These are phyloP conservation scores for Anoplius nigerrimus DNA, from an alignment of 2,888 invertebrate genomes.

Conservation along the genomic window DNA sequence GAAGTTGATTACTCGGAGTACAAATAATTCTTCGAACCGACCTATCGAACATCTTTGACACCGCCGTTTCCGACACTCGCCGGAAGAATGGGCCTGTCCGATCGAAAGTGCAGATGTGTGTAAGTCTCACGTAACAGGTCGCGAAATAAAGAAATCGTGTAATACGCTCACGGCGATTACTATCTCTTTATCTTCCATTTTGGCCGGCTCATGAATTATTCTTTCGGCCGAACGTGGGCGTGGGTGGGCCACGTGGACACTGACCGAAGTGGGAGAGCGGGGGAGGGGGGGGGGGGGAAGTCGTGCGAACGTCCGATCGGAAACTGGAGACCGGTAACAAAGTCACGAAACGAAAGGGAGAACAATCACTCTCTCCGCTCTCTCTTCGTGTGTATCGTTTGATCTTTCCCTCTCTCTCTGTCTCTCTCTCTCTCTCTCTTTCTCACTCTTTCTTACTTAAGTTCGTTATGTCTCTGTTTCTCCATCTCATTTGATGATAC, in stretches of 20 bases:
- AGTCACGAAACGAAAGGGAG: constrained; percentile 36
- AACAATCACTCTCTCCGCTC: constrained; percentile 11
- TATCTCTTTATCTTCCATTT: not conserved
- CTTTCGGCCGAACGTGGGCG: not conserved
- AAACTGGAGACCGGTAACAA: constrained; percentile 1
- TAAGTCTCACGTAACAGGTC: constrained; percentile 21
- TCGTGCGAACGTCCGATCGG: not conserved
- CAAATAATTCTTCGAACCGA: no score
- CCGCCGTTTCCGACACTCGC: not conserved
- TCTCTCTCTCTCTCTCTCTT: constrained; percentile 45
- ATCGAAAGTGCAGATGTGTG: constrained; percentile 37
- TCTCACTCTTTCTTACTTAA: constrained; percentile 57
- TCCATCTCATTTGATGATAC: no score
- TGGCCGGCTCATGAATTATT: not conserved
- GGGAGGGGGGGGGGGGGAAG: not conserved
- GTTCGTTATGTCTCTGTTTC: no score
- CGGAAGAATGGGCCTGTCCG: constrained; percentile 13
- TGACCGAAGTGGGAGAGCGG: not conserved
- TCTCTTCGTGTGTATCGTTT: not conserved
- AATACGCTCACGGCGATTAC: constrained; percentile 22
- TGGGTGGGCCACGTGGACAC: constrained; percentile 6
- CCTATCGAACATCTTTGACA: no score
- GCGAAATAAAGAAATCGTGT: constrained; percentile 27
- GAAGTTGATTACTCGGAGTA: no score
- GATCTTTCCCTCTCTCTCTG: constrained; percentile 24